Evolutionary conservation across 2,888 invertebrate genomes (phyloP), one percentile per base, ranked within the genome.

Genomic region (Julus scanicus): DNA sequence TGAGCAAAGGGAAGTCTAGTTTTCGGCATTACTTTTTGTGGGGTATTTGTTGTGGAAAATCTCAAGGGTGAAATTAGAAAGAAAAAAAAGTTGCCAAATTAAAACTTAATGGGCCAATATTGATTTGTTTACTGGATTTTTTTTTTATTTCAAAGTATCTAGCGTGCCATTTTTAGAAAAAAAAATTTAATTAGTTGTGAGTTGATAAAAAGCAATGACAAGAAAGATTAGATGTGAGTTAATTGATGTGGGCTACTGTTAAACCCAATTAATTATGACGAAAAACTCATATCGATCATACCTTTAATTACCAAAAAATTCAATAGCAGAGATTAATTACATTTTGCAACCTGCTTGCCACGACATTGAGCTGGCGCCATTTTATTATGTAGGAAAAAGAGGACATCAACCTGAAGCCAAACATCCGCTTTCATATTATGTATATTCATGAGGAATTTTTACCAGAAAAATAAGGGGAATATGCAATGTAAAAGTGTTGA

Each of bases 201-300:
- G 71, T 71, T 71, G 71, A 71, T 71, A 71, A 71, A 71, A 71
- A 71, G 71, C 71, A 71, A 71, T 71, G 71, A 71, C 71, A 71
- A 71, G 71, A 71, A 71, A 71, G 71, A 71, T 71, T 71, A 71
- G 71, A 71, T 11, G 29, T 11, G 29, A 29, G 71, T 71, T 71
- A 71, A 71, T 71, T 71, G 71, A 71, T 71, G 71, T 29, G 71
- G 71, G 71, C 71, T 71, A 71, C 71, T 71, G 71, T 71, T 71
- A 71, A 71, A 71, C 71, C 71, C 71, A 71, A 71, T 71, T 71
- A 71, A 71, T 71, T 71, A 71, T 71, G 71, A 71, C 29, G 71
- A 71, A 71, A 71, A 71, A 71, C 71, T 71, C 71, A 71, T 71
- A 71, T 71, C 29, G 71, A 71, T 71, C 71, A 71, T 71, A 71